phyloP scores from a whole-genome alignment of 2,113 vertebrate genomes.

The Romanogobio albipinnatus region DNA sequence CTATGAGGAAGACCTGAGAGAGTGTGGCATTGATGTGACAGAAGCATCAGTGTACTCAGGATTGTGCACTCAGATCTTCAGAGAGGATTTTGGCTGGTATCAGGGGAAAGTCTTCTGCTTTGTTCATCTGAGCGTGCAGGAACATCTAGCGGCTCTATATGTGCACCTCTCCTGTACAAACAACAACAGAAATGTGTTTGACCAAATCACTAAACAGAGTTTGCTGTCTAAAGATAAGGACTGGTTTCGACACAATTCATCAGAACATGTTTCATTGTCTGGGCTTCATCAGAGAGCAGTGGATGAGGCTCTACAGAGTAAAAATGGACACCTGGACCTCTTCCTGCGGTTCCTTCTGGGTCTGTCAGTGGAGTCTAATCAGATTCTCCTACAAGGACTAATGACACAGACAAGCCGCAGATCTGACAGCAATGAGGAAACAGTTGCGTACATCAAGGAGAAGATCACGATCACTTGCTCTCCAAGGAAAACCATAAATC shows the following conservation, averaged over 20 bases:
- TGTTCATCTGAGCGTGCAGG: neutral
- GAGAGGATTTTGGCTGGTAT: neutral
- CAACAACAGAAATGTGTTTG: neutral
- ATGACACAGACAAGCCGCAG: neutral
- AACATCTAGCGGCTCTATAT: conserved; percentile 13
- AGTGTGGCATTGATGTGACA: conserved; percentile 1
- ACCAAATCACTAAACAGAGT: neutral
- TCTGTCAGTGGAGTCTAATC: neutral
- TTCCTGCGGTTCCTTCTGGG: conserved; percentile 2
- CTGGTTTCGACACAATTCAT: accelerated
- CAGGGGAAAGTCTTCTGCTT: neutral
- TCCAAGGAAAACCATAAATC: neutral
- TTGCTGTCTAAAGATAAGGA: too few species aligned
- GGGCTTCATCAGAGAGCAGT: neutral
- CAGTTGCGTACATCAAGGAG: neutral
- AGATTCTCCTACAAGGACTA: neutral
- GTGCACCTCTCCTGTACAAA: neutral
- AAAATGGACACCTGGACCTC: neutral
- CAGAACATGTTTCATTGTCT: neutral
- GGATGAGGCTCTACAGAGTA: neutral
- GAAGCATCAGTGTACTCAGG: conserved; percentile 10
- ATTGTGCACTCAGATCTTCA: conserved; percentile 15
- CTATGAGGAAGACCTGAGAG: neutral
- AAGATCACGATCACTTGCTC: accelerated
- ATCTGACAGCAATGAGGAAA: neutral